Base-by-base conservation (phyloP, 2,113 vertebrate genomes). In the Hyaena hyaena region DNA sequence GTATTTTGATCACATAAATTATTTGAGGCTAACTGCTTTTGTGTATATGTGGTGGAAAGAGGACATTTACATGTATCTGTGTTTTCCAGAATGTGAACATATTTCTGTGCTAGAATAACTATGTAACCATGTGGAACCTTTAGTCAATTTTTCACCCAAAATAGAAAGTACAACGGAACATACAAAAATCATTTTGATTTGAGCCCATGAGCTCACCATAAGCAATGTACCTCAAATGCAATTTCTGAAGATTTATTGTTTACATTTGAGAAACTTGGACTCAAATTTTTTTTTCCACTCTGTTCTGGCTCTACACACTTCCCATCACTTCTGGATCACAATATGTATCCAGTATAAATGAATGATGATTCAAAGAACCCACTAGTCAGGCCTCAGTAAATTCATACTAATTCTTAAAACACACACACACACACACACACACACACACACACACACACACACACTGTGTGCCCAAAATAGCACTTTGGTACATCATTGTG, bases 221-320 rank as follows among this genome's bases (percentile, higher is more conserved):
- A 89, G 7, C 33, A 79, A 24, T 3, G 58, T 16, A 43, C 15
- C 12, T 91, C 68, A 90, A 33, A 45, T 83, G 7, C 23, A 74
- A 14, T 86, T 89, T 93, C 79, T 91, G 65, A 93, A 95, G 66
- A 92, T 69, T 74, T 83, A 61, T 83, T 76, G 4, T 93, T 95
- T 96, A 73, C 19, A 48, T 81, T 50, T 94, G 53, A 88, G 63
- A 88, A 94, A 92, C 48, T 33, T 93, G 68, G 26, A 77, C n/a
- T 39, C 7, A 35, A 10, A 26, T 76, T 61, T 93, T 88, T 55
- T 39, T 31, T 85, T 23, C 24, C 53, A n/a, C 19, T 77, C 69
- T 11, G 8, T 61, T 58, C 87, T 50, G 31, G 10, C 35, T 39
- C 28, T 31, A 5, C 28, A 33, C 10, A 26, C 17, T 61, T 24